Conservation (phyloP, 2,797 vertebrate species). For the Thunnus albacares region DNA sequence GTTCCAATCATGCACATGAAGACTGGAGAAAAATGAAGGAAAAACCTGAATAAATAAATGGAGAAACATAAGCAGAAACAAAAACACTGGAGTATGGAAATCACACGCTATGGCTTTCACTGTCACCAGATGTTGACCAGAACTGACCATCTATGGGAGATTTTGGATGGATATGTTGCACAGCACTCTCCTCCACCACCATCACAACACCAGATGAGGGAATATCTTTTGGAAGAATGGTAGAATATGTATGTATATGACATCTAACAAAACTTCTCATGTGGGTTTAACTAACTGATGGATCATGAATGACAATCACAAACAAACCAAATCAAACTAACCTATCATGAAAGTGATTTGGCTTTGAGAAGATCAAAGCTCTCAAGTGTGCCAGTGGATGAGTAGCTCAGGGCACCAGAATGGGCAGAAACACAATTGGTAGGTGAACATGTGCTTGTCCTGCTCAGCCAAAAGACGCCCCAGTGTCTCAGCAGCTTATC, state of each 20-base stretch:
- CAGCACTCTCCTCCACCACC: too few relatives aligned
- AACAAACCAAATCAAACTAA: not conserved
- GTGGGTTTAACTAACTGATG: not conserved
- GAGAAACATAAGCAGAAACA: not conserved
- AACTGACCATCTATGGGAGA: not conserved
- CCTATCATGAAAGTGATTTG: not conserved
- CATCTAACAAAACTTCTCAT: too few relatives aligned
- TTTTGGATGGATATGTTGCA: not conserved
- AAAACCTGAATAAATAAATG: not conserved
- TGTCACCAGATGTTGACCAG: not conserved
- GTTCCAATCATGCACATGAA: not conserved
- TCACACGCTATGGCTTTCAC: not conserved
- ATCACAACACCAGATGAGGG: not conserved
- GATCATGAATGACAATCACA: not conserved
- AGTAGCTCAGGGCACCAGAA: not conserved
- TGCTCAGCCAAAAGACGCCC: not conserved
- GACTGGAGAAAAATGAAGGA: not conserved
- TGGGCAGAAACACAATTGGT: not conserved
- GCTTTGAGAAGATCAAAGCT: slow-evolving; percentile 1
- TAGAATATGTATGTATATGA: too few relatives aligned
- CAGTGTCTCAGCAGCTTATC: not conserved
- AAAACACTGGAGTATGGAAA: too few relatives aligned
- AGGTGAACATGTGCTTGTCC: not conserved
- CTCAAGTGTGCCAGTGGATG: not conserved
- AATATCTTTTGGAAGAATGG: not conserved